phyloP scores from a whole-genome alignment of 2,888 invertebrate genomes.

The Chloroclystis v-ata region DNA sequence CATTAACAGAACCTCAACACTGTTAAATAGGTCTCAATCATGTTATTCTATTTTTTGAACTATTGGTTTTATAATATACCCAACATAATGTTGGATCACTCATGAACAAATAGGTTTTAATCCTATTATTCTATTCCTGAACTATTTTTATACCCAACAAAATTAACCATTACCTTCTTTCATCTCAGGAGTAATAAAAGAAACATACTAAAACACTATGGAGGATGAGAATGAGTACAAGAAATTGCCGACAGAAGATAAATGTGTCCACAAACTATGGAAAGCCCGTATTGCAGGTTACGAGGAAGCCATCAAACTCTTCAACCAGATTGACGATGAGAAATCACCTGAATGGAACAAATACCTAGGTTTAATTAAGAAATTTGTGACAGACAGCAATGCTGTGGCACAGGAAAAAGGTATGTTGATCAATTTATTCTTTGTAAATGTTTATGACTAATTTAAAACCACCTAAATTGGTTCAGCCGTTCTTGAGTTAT shows the following conservation, averaged over 20 bases:
- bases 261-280: slow-evolving; percentile 96
- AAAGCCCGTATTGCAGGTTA: slow-evolving; percentile 96
- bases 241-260: slow-evolving; percentile 92
- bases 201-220: slow-evolving; percentile 68
- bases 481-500: too few species aligned
- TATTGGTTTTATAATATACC: too few species aligned
- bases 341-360: slow-evolving; percentile 96
- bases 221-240: slow-evolving; percentile 92
- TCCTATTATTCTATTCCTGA: too few species aligned
- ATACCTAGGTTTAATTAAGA: slow-evolving; percentile 93
- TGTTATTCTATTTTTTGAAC: too few species aligned
- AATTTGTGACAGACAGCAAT: slow-evolving; percentile 96
- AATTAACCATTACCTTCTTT: not conserved
- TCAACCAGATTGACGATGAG: slow-evolving; percentile 92
- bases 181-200: slow-evolving; percentile 20
- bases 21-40: too few species aligned
- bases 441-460: too few species aligned
- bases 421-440: too few species aligned
- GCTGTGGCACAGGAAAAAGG: slow-evolving; percentile 97
- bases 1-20: too few species aligned
- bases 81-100: too few species aligned
- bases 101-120: too few species aligned
- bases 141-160: too few species aligned
- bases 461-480: too few species aligned
- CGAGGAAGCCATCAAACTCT: slow-evolving; percentile 93